These are phyloP conservation scores for Tetragnatha montana DNA, from an alignment of 2,888 invertebrate genomes.

Conservation along the genomic window DNA sequence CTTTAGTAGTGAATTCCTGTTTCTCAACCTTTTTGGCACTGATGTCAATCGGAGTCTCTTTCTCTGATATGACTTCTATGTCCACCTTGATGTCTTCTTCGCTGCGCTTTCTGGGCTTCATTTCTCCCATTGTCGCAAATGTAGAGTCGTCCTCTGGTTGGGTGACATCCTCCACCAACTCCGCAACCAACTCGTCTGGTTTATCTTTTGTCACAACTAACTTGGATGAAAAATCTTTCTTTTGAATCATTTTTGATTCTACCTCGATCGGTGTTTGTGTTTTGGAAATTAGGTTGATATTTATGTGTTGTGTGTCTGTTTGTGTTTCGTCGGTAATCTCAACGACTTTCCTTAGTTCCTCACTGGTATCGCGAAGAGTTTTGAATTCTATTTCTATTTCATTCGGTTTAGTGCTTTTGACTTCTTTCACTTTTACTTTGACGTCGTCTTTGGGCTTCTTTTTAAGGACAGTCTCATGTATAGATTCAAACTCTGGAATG, in stretches of 20 bases:
- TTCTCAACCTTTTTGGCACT: constrained; percentile 13
- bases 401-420: constrained; percentile 30
- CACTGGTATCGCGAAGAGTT: constrained; percentile 4
- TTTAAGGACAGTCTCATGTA: constrained; percentile 33
- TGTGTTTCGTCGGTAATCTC: constrained; percentile 46
- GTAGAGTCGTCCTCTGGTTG: not conserved
- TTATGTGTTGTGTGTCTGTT: constrained; percentile 44
- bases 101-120: not conserved
- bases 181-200: constrained; percentile 12
- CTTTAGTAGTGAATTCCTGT: not conserved
- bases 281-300: constrained; percentile 53
- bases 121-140: not conserved
- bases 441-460: constrained; percentile 36
- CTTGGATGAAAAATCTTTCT: constrained; percentile 30
- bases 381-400: constrained; percentile 33
- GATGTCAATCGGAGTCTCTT: not conserved
- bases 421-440: constrained; percentile 25
- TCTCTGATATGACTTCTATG: not conserved
- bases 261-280: constrained; percentile 23
- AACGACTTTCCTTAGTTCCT: constrained; percentile 42
- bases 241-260: constrained; percentile 41
- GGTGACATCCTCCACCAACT: constrained; percentile 33
- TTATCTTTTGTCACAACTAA: constrained; percentile 20
- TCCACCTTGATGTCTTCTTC: not conserved
- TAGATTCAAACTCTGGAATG: constrained; percentile 49